Evolutionary conservation across 2,797 vertebrate genomes (phyloP).

Genomic region (Coregonus ussuriensis): DNA sequence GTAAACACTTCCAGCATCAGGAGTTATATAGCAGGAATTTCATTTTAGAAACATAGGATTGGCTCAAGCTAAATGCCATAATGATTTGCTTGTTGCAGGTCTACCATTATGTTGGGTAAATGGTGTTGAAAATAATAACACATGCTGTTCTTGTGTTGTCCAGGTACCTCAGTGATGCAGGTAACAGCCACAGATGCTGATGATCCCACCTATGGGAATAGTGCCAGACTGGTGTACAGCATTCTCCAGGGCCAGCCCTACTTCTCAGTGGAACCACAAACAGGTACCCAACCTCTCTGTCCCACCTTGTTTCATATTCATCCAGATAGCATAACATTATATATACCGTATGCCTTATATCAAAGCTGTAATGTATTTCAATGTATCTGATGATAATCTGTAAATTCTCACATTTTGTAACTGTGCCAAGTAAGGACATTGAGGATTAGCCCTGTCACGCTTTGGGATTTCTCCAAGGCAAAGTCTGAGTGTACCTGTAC

Average conservation of each 20-base stretch:
- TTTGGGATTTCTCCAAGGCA: conserved; percentile 7
- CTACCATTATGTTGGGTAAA: background rate
- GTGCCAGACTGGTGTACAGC: conserved; percentile 94
- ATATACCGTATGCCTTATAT: background rate
- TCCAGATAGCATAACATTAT: background rate
- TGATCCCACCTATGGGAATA: conserved; percentile 97
- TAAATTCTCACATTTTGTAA: conserved; percentile 1
- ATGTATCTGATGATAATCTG: background rate
- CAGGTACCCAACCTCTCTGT: conserved; percentile 76
- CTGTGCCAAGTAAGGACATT: background rate
- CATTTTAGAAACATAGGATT: background rate
- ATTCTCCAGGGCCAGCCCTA: conserved; percentile 97
- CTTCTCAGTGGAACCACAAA: conserved; percentile 96
- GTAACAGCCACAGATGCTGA: conserved; percentile 97
- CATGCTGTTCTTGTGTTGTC: background rate
- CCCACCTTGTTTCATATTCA: background rate
- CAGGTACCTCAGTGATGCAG: conserved; percentile 96
- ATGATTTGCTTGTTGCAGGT: background rate
- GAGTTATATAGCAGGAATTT: background rate
- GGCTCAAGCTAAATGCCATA: conserved; percentile 11
- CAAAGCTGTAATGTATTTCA: background rate
- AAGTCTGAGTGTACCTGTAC: conserved; percentile 24
- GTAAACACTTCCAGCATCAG: background rate
- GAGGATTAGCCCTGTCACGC: conserved; percentile 12
- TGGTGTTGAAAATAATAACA: background rate